phyloP scores from a whole-genome alignment of 2,797 vertebrate genomes.

The Myotis planiceps region DNA sequence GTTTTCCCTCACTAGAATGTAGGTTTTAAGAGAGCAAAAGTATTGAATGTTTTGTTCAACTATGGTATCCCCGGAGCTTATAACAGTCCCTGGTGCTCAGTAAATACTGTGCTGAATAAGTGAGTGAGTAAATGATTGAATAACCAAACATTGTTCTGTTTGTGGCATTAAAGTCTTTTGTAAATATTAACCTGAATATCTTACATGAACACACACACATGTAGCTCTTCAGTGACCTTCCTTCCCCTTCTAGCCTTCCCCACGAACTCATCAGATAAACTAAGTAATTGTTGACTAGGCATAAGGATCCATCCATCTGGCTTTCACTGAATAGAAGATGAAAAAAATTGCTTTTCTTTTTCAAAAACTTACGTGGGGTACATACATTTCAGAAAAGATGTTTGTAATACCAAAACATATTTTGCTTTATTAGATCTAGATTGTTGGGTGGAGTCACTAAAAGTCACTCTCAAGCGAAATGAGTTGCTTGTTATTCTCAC shows the following conservation, averaged over 20 bases:
- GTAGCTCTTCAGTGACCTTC: background rate
- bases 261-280: background rate
- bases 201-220: background rate
- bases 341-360: conserved; percentile 51
- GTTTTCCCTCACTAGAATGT: background rate
- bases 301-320: conserved; percentile 30
- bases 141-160: background rate
- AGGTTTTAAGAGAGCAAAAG: background rate
- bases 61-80: background rate
- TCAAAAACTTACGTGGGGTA: conserved; percentile 38
- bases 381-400: conserved; percentile 57
- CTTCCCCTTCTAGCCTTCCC: background rate
- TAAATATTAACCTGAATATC: conserved; percentile 5
- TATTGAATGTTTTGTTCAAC: conserved; percentile 38
- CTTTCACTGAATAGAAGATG: conserved; percentile 21
- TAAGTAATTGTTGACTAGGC: background rate
- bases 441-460: conserved; percentile 74
- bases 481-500: conserved; percentile 75
- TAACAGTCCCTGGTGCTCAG: background rate
- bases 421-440: conserved; percentile 85
- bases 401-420: conserved; percentile 58
- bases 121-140: background rate
- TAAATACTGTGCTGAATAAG: conserved; percentile 11
- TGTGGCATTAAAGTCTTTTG: conserved; percentile 33
- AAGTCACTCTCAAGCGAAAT: conserved; percentile 67